Evolutionary conservation across 2,113 vertebrate genomes (phyloP).

Genomic region (Todiramphus chloris): DNA sequence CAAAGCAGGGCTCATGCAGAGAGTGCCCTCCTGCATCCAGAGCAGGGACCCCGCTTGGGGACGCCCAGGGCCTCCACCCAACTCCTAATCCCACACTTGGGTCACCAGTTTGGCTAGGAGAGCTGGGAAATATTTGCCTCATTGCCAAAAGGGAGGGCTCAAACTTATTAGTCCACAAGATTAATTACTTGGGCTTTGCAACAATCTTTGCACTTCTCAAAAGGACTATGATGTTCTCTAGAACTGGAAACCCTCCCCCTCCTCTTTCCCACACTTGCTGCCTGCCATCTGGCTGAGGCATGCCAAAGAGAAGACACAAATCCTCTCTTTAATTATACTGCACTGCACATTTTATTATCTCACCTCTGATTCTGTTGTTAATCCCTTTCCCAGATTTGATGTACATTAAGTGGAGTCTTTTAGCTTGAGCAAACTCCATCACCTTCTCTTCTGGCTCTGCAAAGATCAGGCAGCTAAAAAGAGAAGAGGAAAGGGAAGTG

Average conservation of each 20-base stretch:
- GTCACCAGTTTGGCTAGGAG: background rate
- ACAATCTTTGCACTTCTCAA: background rate
- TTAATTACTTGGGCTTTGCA: background rate
- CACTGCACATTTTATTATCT: conserved; percentile 38
- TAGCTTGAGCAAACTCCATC: background rate
- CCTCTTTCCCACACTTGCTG: background rate
- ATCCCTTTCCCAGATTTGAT: conserved; percentile 8
- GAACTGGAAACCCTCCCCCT: background rate
- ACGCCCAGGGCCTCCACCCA: background rate
- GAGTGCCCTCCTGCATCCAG: background rate
- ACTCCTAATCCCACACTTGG: background rate
- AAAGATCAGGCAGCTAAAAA: conserved; percentile 49
- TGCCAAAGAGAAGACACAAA: background rate
- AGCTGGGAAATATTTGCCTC: background rate
- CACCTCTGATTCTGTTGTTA: conserved; percentile 23
- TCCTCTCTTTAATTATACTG: conserved; percentile 30
- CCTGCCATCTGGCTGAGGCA: conserved; percentile 19
- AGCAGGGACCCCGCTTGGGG: background rate
- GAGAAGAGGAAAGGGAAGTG: conserved; percentile 28
- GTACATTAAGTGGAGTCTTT: conserved; percentile 31
- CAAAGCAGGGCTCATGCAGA: background rate
- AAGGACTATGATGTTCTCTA: background rate
- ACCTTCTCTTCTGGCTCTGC: background rate
- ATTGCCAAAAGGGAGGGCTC: background rate
- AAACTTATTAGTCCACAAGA: background rate